Percentiles rank a stretch among this genome's conserved stretches.
Conservation (phyloP, 2,797 vertebrate genomes). For the Ciconia nigra region DNA sequence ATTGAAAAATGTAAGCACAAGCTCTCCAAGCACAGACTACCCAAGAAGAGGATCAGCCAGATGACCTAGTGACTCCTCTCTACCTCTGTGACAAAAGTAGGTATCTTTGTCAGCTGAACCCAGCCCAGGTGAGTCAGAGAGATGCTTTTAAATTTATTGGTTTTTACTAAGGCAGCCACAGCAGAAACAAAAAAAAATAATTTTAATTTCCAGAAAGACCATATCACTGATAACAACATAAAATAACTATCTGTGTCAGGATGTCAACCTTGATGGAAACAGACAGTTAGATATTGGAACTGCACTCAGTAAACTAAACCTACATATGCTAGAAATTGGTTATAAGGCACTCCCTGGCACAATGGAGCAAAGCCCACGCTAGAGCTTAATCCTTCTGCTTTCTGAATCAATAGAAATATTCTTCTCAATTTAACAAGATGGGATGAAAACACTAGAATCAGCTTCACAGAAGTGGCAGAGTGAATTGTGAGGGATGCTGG, state of each 20-base stretch:
- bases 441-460: background rate
- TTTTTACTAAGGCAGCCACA: background rate
- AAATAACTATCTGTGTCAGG: background rate
- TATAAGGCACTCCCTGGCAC: background rate
- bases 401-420: constrained; percentile 36
- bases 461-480: background rate
- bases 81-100: background rate
- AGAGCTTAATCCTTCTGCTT: background rate
- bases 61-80: background rate
- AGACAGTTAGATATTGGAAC: background rate
- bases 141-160: background rate
- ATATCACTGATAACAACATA: background rate
- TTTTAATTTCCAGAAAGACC: background rate
- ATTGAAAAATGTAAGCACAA: background rate
- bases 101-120: background rate
- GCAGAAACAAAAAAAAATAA: background rate
- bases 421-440: background rate
- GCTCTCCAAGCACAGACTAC: background rate
- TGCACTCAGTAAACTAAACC: background rate
- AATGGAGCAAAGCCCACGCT: background rate
- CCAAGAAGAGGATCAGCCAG: background rate
- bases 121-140: background rate
- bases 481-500: background rate
- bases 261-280: background rate
- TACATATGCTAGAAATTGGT: background rate